Base-by-base conservation (phyloP, 2,797 vertebrate genomes). In the Mormyrus proboscirostris region DNA sequence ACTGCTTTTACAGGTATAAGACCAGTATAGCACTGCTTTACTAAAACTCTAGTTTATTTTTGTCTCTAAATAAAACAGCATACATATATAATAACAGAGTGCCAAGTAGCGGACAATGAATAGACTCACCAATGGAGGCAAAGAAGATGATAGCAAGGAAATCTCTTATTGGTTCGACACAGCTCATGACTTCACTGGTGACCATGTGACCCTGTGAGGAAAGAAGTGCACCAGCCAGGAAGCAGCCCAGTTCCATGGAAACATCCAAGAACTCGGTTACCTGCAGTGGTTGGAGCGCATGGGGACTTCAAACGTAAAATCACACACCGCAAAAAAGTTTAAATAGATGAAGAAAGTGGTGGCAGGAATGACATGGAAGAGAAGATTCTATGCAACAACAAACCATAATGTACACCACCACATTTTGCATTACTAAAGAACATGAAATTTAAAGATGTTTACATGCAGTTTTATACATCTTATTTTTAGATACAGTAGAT, bases 131-230 rank as follows among this genome's bases (percentile, higher is more conserved):
- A 92, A 99, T 99, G 25, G 99, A 99, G 10, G 98, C 95, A 89
- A 99, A 99, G 96, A 99, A 99, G 93, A 99, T 97, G 93, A 99
- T 99, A 89, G 97, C 97, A 91, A 99, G 96, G 93, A 99, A 99
- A 94, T 99, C 98, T 89, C 97, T 96, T 94, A 99, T 96, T 57
- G 98, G 98, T 94, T 99, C 98, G 9, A 98, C 95, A 93, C 96
- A 98, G 86, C 96, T 95, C 92, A 96, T 95, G 91, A 99, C 95
- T 94, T 99, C 98, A 62, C 96, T 89, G 16, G 98, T 98, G 90
- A 98, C 96, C 94, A 98, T 96, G 94, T 98, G 98, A 92, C 98
- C 98, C 92, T 99, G 99, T 6, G 98, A 97, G 91, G 99, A 99
- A 90, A 99, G 95, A 89, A 99, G 93, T 0, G 97, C 97, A 92